Percentiles rank a stretch among this genome's conserved stretches.
These are phyloP conservation scores for Eclectus roratus DNA, from an alignment of 2,113 vertebrate species.

Conservation along the genomic window DNA sequence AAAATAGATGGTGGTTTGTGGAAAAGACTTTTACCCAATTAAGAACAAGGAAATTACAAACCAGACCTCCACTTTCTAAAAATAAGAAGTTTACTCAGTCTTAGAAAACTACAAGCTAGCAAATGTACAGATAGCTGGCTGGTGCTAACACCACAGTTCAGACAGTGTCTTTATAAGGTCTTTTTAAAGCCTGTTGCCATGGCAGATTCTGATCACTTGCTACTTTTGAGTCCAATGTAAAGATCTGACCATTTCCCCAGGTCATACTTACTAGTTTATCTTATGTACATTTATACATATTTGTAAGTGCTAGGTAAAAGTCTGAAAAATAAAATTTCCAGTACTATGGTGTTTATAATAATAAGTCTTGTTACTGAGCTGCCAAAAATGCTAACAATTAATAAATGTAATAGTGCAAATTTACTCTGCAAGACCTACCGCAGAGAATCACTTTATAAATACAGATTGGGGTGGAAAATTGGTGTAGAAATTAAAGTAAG, in stretches of 20 bases:
- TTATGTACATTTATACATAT: constrained; percentile 83
- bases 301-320: constrained; percentile 84
- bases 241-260: constrained; percentile 76
- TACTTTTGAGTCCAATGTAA: constrained; percentile 78
- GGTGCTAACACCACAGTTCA: constrained; percentile 84
- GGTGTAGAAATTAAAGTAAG: constrained; percentile 65
- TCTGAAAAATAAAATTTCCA: constrained; percentile 79
- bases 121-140: constrained; percentile 87
- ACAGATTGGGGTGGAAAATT: constrained; percentile 70
- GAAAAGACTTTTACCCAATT: constrained; percentile 87
- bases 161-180: constrained; percentile 83
- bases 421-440: constrained; percentile 69
- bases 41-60: constrained; percentile 89
- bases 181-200: constrained; percentile 81
- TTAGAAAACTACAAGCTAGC: constrained; percentile 88
- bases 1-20: constrained; percentile 91
- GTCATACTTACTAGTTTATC: constrained; percentile 74
- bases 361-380: constrained; percentile 76
- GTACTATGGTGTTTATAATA: constrained; percentile 74
- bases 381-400: constrained; percentile 78
- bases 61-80: constrained; percentile 89
- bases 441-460: constrained; percentile 75
- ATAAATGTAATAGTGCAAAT: constrained; percentile 83
- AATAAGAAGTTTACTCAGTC: constrained; percentile 87
- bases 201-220: constrained; percentile 75